Percentiles rank a stretch among this genome's conserved stretches.
phyloP scores from a whole-genome alignment of 2,113 vertebrate genomes.

The Sialia sialis region DNA sequence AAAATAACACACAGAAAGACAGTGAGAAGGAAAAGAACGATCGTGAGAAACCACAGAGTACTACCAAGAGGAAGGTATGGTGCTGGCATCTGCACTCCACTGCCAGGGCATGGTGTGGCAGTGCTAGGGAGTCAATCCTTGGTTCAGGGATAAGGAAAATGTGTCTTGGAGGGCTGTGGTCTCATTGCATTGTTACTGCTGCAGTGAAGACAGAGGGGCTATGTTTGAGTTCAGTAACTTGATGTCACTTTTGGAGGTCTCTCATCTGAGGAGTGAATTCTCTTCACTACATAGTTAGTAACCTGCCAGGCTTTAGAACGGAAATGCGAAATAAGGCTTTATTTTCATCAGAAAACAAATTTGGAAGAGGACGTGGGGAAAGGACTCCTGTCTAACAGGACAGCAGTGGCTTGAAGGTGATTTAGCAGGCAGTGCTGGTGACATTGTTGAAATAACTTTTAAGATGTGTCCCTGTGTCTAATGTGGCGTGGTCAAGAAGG shows the following conservation, averaged over 20 bases:
- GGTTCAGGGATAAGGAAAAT: background rate
- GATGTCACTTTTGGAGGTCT: background rate
- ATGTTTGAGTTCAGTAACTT: background rate
- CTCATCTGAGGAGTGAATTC: background rate
- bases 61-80: conserved; percentile 77
- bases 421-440: background rate
- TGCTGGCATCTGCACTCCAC: background rate
- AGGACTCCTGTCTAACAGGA: background rate
- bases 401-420: background rate
- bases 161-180: background rate
- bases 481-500: background rate
- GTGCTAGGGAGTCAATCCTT: background rate
- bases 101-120: background rate
- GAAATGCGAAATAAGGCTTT: background rate
- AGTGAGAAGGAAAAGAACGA: conserved; percentile 85
- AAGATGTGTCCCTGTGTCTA: background rate
- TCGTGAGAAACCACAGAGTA: conserved; percentile 74
- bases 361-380: rapidly evolving
- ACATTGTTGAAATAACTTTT: background rate
- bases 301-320: background rate
- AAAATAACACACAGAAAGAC: conserved; percentile 87
- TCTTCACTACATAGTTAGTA: background rate
- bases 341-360: background rate
- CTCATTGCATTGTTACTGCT: background rate
- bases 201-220: background rate